Percentiles rank a stretch among this genome's conserved stretches.
These are phyloP conservation scores for Polydrusus tereticollis DNA, from an alignment of 2,888 invertebrate genomes.

Conservation along the genomic window DNA sequence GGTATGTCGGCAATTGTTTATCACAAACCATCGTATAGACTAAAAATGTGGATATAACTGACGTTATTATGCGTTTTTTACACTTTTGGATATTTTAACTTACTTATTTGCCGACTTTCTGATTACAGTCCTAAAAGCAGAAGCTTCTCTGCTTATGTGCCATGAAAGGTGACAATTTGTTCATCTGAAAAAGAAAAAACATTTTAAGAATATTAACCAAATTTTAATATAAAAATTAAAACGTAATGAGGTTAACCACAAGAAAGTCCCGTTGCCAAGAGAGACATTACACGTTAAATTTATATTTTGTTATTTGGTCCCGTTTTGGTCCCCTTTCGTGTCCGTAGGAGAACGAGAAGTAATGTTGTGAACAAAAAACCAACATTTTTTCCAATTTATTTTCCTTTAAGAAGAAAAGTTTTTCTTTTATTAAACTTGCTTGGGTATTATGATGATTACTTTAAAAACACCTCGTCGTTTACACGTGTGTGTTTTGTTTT, in stretches of 20 bases:
- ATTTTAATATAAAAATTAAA: background rate
- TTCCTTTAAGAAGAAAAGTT: background rate
- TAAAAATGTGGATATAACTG: too few relatives aligned
- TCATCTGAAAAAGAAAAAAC: slow-evolving; percentile 4
- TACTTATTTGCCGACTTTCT: background rate
- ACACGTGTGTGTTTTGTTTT: background rate
- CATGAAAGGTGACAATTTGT: background rate
- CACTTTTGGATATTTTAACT: background rate
- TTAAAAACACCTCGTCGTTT: background rate
- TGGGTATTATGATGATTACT: background rate
- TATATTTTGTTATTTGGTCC: background rate
- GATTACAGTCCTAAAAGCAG: background rate
- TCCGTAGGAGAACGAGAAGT: background rate
- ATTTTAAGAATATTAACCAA: background rate
- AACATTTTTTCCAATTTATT: background rate
- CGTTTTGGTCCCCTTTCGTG: background rate
- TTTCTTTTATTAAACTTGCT: background rate
- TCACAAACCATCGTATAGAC: too few relatives aligned
- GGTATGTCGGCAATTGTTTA: too few relatives aligned
- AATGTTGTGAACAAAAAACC: background rate
- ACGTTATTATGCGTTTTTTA: too few relatives aligned
- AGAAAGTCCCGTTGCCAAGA: background rate
- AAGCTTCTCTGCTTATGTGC: background rate
- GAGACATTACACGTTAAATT: too few relatives aligned
- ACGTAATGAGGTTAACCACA: background rate